Evolutionary conservation across 2,888 invertebrate species (phyloP).

Genomic region (Epinotia demarniana): DNA sequence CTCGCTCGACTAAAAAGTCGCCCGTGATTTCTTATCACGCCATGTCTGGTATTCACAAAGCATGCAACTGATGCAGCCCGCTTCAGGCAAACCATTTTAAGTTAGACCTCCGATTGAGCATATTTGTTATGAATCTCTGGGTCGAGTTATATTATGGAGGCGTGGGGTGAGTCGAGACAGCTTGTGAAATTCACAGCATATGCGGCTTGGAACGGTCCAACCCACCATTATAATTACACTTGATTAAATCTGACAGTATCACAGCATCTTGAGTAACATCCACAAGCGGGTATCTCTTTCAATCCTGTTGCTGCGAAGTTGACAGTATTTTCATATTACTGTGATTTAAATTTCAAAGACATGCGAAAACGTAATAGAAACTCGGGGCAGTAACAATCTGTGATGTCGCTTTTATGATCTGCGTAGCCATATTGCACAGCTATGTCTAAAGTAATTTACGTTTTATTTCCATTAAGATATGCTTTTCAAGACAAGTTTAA

Average conservation of each 20-base stretch:
- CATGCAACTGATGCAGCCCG: background rate
- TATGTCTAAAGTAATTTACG: constrained; percentile 13
- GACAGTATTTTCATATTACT: background rate
- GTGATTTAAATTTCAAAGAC: constrained; percentile 10
- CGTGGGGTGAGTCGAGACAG: background rate
- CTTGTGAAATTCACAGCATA: background rate
- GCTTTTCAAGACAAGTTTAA: constrained; percentile 26
- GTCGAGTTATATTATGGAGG: background rate
- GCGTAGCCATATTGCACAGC: constrained; percentile 21
- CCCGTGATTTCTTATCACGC: constrained; percentile 27
- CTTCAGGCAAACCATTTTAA: background rate
- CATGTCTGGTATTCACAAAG: background rate
- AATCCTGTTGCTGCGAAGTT: background rate
- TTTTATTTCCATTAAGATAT: constrained; percentile 29
- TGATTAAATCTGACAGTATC: constrained; percentile 37
- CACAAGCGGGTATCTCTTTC: background rate
- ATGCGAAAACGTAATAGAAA: background rate
- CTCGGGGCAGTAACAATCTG: constrained; percentile 7
- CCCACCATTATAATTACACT: constrained; percentile 30
- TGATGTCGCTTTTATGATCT: constrained; percentile 17
- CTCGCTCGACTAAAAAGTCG: constrained; percentile 33
- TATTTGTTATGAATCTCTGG: background rate
- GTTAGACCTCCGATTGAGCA: background rate
- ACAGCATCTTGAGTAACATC: constrained; percentile 18
- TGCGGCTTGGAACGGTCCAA: constrained; percentile 7